A percentile compares a stretch with the other conserved stretches of the same genome.
phyloP scores from a whole-genome alignment of 2,888 invertebrate genomes.

The Apamea sordens region DNA sequence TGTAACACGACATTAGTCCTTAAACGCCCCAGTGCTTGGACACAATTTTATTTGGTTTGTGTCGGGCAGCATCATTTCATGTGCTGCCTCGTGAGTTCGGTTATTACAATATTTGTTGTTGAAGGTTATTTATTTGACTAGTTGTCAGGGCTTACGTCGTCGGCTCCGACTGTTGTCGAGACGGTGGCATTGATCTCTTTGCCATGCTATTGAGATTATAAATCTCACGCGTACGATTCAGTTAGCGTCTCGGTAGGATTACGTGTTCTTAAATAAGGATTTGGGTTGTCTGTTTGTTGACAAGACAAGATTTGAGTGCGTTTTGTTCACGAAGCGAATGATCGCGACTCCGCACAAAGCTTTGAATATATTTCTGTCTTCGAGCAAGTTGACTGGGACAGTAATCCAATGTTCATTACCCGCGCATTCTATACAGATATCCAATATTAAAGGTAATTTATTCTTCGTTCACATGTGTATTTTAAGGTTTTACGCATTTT shows the following conservation, averaged over 20 bases:
- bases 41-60: constrained; percentile 76
- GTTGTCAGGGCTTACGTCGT: constrained; percentile 79
- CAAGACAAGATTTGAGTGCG: constrained; percentile 30
- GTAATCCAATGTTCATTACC: constrained; percentile 55
- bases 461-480: constrained; percentile 47
- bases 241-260: constrained; percentile 64
- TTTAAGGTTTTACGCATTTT: constrained; percentile 58
- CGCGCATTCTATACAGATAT: constrained; percentile 31
- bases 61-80: constrained; percentile 67
- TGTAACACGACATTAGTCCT: constrained; percentile 75
- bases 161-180: constrained; percentile 74
- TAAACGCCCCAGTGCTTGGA: constrained; percentile 72
- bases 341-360: constrained; percentile 43
- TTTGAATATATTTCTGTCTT: constrained; percentile 35
- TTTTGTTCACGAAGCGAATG: constrained; percentile 37
- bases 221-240: constrained; percentile 74
- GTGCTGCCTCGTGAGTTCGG: constrained; percentile 72
- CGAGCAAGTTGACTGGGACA: constrained; percentile 14
- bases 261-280: constrained; percentile 56
- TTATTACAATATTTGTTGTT: constrained; percentile 89
- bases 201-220: constrained; percentile 76
- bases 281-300: constrained; percentile 59
- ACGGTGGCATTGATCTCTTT: constrained; percentile 80
- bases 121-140: constrained; percentile 86
- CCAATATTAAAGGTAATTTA: constrained; percentile 59